Percentiles rank a stretch among this genome's conserved stretches.
Conservation (phyloP, 2,797 vertebrate genomes). For the Sus cebifrons region DNA sequence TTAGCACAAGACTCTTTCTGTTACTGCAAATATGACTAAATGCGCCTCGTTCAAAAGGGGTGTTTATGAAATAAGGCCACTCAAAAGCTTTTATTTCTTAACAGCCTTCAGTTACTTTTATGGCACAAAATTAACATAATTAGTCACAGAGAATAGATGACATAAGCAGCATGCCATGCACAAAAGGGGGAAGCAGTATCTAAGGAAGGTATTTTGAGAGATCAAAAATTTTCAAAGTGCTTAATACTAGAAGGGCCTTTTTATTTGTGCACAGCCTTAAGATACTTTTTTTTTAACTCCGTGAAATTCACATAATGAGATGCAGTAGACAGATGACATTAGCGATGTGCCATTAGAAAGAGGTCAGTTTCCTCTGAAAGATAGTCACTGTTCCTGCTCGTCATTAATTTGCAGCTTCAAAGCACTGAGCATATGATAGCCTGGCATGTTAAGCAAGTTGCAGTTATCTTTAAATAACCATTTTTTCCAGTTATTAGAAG, state of each 20-base stretch:
- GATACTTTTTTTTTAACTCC: constrained; percentile 95
- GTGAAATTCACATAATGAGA: constrained; percentile 99
- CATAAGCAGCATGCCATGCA: constrained; percentile 92
- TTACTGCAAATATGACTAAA: constrained; percentile 95
- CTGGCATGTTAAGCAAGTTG: constrained; percentile 96
- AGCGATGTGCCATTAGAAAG: constrained; percentile 97
- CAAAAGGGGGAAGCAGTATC: constrained; percentile 93
- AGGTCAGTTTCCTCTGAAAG: constrained; percentile 97
- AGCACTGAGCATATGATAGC: constrained; percentile 96
- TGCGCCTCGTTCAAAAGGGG: constrained; percentile 92
- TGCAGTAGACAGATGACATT: constrained; percentile 97
- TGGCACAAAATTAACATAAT: constrained; percentile 96
- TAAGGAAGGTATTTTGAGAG: constrained; percentile 97
- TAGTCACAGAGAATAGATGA: constrained; percentile 94
- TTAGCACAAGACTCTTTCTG: constrained; percentile 95
- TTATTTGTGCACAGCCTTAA: constrained; percentile 99
- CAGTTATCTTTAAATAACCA: constrained; percentile 97
- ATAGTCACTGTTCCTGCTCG: constrained; percentile 97
- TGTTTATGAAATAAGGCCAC: constrained; percentile 94
- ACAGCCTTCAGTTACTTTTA: constrained; percentile 94
- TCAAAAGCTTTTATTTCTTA: constrained; percentile 94
- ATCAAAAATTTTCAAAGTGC: constrained; percentile 98
- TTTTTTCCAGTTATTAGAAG: constrained; percentile 95
- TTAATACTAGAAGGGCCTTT: constrained; percentile 98
- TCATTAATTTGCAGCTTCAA: constrained; percentile 99